These are phyloP conservation scores for Colossoma macropomum DNA, from an alignment of 2,113 vertebrate species.

Conservation along the genomic window DNA sequence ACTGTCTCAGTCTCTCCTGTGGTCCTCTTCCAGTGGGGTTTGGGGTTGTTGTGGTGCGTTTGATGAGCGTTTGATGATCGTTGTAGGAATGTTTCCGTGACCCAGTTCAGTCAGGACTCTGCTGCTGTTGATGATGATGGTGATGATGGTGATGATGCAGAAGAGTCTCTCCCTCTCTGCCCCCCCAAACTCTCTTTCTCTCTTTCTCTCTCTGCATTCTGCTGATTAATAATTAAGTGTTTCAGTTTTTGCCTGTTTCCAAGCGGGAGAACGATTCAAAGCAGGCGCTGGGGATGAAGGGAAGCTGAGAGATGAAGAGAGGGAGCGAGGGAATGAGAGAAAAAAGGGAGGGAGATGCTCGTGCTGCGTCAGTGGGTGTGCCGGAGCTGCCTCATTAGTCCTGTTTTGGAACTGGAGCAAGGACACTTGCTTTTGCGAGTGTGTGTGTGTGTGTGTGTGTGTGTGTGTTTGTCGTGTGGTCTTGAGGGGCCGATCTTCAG, in stretches of 20 bases:
- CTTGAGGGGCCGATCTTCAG: not conserved
- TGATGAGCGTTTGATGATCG: constrained; percentile 32
- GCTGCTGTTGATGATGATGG: constrained; percentile 6
- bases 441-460: not conserved
- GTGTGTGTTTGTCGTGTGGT: not conserved
- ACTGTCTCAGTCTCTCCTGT: not conserved
- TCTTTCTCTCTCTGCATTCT: constrained; percentile 12
- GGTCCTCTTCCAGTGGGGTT: constrained; percentile 20
- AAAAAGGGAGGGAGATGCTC: not conserved
- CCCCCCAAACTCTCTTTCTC: constrained; percentile 33
- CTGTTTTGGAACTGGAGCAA: constrained; percentile 19
- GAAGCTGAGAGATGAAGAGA: constrained; percentile 3
- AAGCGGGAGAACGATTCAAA: constrained; percentile 45
- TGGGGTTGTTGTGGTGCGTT: constrained; percentile 12
- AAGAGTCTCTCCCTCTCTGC: constrained; percentile 37
- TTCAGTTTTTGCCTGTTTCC: constrained; percentile 29
- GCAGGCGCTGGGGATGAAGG: constrained; percentile 31
- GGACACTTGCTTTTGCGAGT: not conserved
- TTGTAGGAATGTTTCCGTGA: constrained; percentile 59
- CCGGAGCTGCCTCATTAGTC: constrained; percentile 40
- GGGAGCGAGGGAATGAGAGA: not conserved
- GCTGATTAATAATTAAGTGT: constrained; percentile 52
- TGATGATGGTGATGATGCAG: constrained; percentile 31
- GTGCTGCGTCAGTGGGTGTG: constrained; percentile 28
- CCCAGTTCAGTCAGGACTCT: constrained; percentile 78